Conservation (phyloP, 2,113 vertebrate species). For the Electrona antarctica region DNA sequence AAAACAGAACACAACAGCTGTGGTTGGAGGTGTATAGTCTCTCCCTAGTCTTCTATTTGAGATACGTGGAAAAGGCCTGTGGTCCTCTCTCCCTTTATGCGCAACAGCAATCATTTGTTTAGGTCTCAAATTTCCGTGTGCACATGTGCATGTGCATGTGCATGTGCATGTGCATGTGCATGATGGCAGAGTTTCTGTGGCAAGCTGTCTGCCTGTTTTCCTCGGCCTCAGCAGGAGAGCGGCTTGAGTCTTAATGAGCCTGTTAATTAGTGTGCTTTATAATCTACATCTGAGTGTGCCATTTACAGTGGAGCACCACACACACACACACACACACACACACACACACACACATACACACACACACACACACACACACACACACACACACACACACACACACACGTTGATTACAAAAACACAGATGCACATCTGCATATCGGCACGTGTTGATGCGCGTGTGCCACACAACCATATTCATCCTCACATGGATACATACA, state of each 20-base stretch:
- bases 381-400: neutral
- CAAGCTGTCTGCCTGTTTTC: slow-evolving; percentile 7
- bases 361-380: slow-evolving; percentile 2
- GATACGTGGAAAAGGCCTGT: too few relatives aligned
- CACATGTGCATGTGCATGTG: neutral
- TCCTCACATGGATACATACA: too few relatives aligned
- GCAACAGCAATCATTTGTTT: too few relatives aligned
- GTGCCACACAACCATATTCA: too few relatives aligned
- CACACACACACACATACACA: neutral
- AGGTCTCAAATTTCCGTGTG: neutral
- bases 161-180: neutral
- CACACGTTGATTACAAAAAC: too few relatives aligned
- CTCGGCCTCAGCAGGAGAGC: slow-evolving; percentile 54
- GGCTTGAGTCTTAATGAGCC: slow-evolving; percentile 70
- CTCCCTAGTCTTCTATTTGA: too few relatives aligned
- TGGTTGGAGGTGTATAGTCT: too few relatives aligned
- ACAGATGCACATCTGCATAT: too few relatives aligned
- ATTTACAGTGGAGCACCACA: slow-evolving; percentile 42
- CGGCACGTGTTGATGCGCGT: too few relatives aligned
- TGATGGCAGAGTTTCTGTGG: neutral
- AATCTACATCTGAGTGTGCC: slow-evolving; percentile 68
- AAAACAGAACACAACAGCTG: too few relatives aligned
- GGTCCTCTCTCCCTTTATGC: too few relatives aligned
- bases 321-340: slow-evolving; percentile 14
- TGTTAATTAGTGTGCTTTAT: slow-evolving; percentile 77